Evolutionary conservation across 2,888 invertebrate species (phyloP).

Genomic region (Andrena haemorrhoa): DNA sequence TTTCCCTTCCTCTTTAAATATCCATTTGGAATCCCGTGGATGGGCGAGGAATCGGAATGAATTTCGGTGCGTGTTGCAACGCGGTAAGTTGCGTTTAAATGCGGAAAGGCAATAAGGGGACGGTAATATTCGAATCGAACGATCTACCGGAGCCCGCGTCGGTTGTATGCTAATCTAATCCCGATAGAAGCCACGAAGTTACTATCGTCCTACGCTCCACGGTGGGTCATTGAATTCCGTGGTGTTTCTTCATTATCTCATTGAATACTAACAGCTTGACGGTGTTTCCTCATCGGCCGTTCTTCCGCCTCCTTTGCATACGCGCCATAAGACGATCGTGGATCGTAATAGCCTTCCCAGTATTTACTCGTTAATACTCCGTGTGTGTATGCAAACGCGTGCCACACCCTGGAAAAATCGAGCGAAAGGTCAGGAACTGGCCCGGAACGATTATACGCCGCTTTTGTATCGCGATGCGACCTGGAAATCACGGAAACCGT

Average conservation of each 20-base stretch:
- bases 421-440: slow-evolving; percentile 59
- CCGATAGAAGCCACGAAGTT: slow-evolving; percentile 55
- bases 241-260: slow-evolving; percentile 67
- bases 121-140: slow-evolving; percentile 43
- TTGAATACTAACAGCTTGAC: slow-evolving; percentile 66
- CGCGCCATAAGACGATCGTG: slow-evolving; percentile 48
- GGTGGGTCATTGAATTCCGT: slow-evolving; percentile 63
- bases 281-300: slow-evolving; percentile 65
- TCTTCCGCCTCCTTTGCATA: slow-evolving; percentile 71
- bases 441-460: slow-evolving; percentile 51
- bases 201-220: slow-evolving; percentile 63
- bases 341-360: slow-evolving; percentile 47
- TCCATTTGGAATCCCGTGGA: not conserved
- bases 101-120: slow-evolving; percentile 19
- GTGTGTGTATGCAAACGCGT: slow-evolving; percentile 55
- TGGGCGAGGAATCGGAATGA: slow-evolving; percentile 26
- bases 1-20: not conserved
- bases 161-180: slow-evolving; percentile 67
- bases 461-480: slow-evolving; percentile 41
- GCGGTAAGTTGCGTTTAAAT: slow-evolving; percentile 25
- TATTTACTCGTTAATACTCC: slow-evolving; percentile 63
- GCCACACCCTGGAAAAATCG: slow-evolving; percentile 61
- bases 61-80: slow-evolving; percentile 34
- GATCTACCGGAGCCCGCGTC: slow-evolving; percentile 40
- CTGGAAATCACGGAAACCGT: slow-evolving; percentile 38